Conservation (phyloP, 2,888 invertebrate genomes). For the Melanostoma scalare region DNA sequence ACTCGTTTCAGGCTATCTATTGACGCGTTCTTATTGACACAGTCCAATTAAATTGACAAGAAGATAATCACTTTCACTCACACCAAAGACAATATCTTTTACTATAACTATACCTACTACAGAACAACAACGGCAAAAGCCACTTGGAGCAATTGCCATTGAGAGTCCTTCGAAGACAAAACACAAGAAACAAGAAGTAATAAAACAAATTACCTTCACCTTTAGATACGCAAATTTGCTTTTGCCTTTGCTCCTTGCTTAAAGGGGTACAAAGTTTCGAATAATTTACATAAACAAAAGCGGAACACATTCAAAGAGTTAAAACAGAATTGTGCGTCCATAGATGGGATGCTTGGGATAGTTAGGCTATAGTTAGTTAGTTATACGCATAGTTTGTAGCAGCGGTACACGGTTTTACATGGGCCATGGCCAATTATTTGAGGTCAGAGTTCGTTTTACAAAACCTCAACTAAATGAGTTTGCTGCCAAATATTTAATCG, state of each 20-base stretch:
- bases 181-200: constrained; percentile 12
- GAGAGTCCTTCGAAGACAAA: constrained; percentile 32
- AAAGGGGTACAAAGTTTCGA: constrained; percentile 24
- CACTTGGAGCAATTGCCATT: constrained; percentile 40
- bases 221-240: constrained; percentile 40
- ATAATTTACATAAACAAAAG: constrained; percentile 26
- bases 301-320: constrained; percentile 40
- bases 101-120: not conserved
- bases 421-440: constrained; percentile 18
- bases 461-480: constrained; percentile 18
- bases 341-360: too few species aligned
- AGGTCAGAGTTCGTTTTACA: constrained; percentile 2
- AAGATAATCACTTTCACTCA: constrained; percentile 64
- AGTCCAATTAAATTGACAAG: constrained; percentile 70
- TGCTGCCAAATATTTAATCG: constrained; percentile 13
- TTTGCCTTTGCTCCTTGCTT: constrained; percentile 3
- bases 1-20: constrained; percentile 68
- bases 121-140: not conserved
- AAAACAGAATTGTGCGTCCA: constrained; percentile 1
- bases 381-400: not conserved
- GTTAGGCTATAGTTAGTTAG: too few species aligned
- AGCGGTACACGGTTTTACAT: not conserved
- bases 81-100: constrained; percentile 44
- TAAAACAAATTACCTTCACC: constrained; percentile 57
- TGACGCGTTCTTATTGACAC: constrained; percentile 66